These are phyloP conservation scores for Rhynchopsitta pachyrhyncha DNA, from an alignment of 2,113 vertebrate genomes.

Conservation along the genomic window DNA sequence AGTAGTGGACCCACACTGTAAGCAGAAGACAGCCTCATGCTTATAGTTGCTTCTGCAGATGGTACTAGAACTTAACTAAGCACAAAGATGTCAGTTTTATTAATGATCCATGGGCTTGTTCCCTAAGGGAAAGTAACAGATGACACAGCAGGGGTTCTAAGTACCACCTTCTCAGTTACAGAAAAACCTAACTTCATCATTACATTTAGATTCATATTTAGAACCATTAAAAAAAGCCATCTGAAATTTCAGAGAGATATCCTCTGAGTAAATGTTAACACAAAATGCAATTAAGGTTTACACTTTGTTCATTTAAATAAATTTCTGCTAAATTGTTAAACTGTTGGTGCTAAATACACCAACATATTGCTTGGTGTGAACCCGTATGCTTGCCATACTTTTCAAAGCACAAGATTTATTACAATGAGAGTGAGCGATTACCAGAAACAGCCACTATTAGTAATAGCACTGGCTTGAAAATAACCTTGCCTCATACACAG, in stretches of 20 bases:
- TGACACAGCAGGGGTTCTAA: not conserved
- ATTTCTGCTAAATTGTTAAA: not conserved
- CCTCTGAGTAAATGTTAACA: not conserved
- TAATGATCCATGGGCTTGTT: not conserved
- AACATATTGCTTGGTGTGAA: not conserved
- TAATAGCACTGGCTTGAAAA: not conserved
- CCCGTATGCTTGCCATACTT: not conserved
- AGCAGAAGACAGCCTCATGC: not conserved
- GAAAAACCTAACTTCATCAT: not conserved
- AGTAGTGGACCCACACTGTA: not conserved
- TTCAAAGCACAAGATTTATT: not conserved
- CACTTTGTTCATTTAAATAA: not conserved
- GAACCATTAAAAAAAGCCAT: not conserved
- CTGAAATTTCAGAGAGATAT: not conserved
- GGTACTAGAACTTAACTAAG: not conserved
- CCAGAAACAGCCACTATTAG: not conserved
- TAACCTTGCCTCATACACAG: not conserved
- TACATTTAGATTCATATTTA: not conserved
- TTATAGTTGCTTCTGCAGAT: not conserved
- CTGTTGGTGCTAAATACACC: not conserved
- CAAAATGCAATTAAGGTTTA: conserved; percentile 15
- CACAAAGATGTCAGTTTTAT: not conserved
- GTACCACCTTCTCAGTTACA: not conserved
- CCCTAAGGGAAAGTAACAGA: not conserved
- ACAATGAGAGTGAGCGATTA: not conserved